Evolutionary conservation across 2,888 invertebrate species (phyloP).

Genomic region (Rhingia campestris): DNA sequence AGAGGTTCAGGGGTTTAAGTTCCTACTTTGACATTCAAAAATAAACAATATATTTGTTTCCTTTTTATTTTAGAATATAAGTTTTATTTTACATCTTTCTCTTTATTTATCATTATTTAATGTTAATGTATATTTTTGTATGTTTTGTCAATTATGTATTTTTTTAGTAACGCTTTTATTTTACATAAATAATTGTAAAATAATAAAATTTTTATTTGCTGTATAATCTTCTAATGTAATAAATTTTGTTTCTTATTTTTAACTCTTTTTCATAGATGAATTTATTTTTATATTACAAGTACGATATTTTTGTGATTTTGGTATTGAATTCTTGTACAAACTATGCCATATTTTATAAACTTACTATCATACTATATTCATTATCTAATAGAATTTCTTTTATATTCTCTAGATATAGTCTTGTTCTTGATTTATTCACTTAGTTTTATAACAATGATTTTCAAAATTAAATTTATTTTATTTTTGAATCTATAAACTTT

Average conservation of each 20-base stretch:
- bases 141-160: constrained; percentile 15
- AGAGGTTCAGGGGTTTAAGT: too few relatives aligned
- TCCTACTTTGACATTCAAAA: too few relatives aligned
- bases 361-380: constrained; percentile 36
- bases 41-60: background rate
- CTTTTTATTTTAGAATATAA: constrained; percentile 62
- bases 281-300: constrained; percentile 52
- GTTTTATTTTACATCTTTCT: constrained; percentile 55
- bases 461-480: constrained; percentile 4
- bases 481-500: background rate
- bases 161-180: constrained; percentile 62
- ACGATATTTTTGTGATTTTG: constrained; percentile 20
- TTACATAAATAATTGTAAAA: constrained; percentile 66
- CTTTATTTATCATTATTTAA: constrained; percentile 43
- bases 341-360: constrained; percentile 23
- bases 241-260: constrained; percentile 35
- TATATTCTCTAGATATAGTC: constrained; percentile 55
- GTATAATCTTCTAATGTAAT: constrained; percentile 45
- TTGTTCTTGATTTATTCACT: constrained; percentile 18
- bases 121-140: constrained; percentile 46
- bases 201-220: constrained; percentile 64
- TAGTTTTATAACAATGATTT: constrained; percentile 31
- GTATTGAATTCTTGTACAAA: constrained; percentile 29
- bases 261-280: constrained; percentile 33
- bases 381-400: constrained; percentile 58